phyloP scores from a whole-genome alignment of 1,140 invertebrate species.

The Mizuhopecten yessoensis region DNA sequence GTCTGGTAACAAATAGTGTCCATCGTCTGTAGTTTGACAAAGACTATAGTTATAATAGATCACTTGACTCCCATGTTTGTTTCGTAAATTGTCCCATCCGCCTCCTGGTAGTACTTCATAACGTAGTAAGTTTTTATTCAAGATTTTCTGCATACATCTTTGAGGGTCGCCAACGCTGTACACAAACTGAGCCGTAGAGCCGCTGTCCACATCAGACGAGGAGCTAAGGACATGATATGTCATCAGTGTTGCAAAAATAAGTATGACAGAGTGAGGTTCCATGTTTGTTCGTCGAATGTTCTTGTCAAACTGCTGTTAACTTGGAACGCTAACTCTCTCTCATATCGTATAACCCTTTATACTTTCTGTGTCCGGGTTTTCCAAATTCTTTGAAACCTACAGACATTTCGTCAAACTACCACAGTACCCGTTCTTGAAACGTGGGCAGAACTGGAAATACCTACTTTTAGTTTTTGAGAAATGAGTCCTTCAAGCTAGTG shows the following conservation, averaged over 20 bases:
- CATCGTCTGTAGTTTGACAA: slow-evolving; percentile 73
- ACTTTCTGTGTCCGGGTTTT: not conserved
- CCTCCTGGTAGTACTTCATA: slow-evolving; percentile 72
- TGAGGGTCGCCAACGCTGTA: slow-evolving; percentile 7
- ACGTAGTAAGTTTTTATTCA: not conserved
- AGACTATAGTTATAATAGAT: slow-evolving; percentile 61
- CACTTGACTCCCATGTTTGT: slow-evolving; percentile 70
- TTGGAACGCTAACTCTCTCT: no score
- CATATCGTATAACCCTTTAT: no score
- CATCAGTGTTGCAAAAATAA: not conserved
- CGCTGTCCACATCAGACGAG: not conserved
- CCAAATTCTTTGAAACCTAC: not conserved
- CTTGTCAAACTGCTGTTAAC: no score
- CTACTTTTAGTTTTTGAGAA: no score
- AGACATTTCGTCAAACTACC: no score
- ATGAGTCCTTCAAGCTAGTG: no score
- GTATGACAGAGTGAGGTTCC: not conserved
- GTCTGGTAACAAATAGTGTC: slow-evolving; percentile 72
- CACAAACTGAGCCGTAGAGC: not conserved
- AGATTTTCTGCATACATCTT: not conserved
- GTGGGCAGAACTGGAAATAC: not conserved
- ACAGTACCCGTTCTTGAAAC: no score
- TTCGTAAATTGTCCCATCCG: slow-evolving; percentile 78
- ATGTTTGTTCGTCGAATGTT: not conserved
- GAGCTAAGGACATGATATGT: not conserved